These are phyloP conservation scores for Drosophila melanogaster DNA, from an alignment of 1,140 invertebrate species.

Conservation along the genomic window DNA sequence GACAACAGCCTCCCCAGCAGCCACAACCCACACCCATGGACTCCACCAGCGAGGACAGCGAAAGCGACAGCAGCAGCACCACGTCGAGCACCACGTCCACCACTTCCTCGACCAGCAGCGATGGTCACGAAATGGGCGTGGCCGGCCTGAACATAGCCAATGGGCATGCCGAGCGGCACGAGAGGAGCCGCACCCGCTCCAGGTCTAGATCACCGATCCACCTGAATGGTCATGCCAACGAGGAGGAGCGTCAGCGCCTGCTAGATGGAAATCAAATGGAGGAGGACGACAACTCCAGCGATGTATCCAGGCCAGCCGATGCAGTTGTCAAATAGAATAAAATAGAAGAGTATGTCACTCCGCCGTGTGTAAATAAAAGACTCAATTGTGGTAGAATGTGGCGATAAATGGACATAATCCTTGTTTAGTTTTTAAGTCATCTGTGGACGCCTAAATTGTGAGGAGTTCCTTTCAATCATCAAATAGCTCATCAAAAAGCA, in stretches of 20 bases:
- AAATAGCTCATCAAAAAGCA: constrained; percentile 2
- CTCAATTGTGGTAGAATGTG: constrained; percentile 44
- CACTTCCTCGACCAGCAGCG: constrained; percentile 65
- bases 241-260: constrained; percentile 56
- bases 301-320: constrained; percentile 37
- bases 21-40: constrained; percentile 75
- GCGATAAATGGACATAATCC: constrained; percentile 17
- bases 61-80: constrained; percentile 81
- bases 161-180: constrained; percentile 61
- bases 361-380: constrained; percentile 57
- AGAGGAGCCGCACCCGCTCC: constrained; percentile 44
- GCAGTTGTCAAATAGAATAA: constrained; percentile 41
- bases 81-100: constrained; percentile 76
- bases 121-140: constrained; percentile 68
- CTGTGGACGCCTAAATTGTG: constrained; percentile 16
- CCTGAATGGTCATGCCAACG: constrained; percentile 61
- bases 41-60: constrained; percentile 81
- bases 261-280: constrained; percentile 65
- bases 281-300: constrained; percentile 68
- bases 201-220: constrained; percentile 53
- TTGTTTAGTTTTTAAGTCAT: constrained; percentile 45
- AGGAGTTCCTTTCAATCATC: neutral
- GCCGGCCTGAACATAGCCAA: constrained; percentile 70
- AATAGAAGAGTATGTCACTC: neutral
- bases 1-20: constrained; percentile 54